Percentiles rank a stretch among this genome's conserved stretches.
These are phyloP conservation scores for Isichthys henryi DNA, from an alignment of 2,113 vertebrate species.

Conservation along the genomic window DNA sequence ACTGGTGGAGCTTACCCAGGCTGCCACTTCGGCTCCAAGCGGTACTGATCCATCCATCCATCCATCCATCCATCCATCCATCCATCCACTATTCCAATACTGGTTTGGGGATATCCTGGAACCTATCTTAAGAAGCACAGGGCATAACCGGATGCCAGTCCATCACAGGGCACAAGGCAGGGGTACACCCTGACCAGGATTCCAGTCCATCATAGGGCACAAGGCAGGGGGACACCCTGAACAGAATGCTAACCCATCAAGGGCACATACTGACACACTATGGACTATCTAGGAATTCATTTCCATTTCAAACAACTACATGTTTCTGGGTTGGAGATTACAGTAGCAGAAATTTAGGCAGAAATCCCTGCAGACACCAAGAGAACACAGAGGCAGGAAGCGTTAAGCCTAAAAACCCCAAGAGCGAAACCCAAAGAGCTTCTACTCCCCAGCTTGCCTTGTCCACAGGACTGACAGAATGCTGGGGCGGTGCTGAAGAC, in stretches of 20 bases:
- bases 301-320: neutral
- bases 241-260: neutral
- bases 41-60: too few species aligned
- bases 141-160: too few species aligned
- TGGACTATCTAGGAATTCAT: neutral
- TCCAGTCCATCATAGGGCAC: neutral
- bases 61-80: too few species aligned
- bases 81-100: neutral
- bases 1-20: neutral
- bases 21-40: neutral
- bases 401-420: neutral
- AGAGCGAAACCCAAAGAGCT: neutral
- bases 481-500: neutral
- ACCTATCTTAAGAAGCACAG: too few species aligned
- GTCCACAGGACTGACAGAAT: neutral
- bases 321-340: neutral
- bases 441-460: neutral
- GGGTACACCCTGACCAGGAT: neutral
- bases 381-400: neutral
- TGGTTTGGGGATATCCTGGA: neutral
- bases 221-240: neutral
- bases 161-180: too few species aligned
- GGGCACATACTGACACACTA: neutral
- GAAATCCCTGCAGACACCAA: neutral
- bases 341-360: neutral